phyloP scores from a whole-genome alignment of 2,888 invertebrate species.

The Biston betularia region DNA sequence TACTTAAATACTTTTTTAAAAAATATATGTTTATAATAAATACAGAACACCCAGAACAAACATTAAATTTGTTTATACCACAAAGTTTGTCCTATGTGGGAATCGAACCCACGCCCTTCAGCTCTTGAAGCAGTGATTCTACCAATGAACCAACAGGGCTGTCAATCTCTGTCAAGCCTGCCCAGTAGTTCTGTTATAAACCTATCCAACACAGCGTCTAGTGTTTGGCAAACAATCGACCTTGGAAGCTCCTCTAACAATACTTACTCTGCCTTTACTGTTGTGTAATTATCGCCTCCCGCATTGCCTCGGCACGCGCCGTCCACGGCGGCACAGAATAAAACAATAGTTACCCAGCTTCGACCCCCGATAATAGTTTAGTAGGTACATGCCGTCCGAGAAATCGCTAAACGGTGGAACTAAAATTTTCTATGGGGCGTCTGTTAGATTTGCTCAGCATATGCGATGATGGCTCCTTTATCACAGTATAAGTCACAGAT shows the following conservation, averaged over 20 bases:
- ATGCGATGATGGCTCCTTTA: neutral
- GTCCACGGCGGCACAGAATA: neutral
- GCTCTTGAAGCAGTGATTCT: too few species aligned
- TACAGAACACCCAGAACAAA: too few species aligned
- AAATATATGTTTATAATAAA: too few species aligned
- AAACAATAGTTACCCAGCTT: neutral
- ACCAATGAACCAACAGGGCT: too few species aligned
- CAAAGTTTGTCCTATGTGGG: too few species aligned
- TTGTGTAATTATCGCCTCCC: conserved; percentile 1
- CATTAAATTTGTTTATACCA: too few species aligned
- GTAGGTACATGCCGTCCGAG: neutral
- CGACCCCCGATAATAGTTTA: neutral
- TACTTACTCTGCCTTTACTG: conserved; percentile 1
- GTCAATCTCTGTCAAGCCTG: neutral
- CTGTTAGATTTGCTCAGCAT: neutral
- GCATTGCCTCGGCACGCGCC: conserved; percentile 6
- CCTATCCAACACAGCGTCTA: neutral
- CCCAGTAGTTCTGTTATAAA: neutral
- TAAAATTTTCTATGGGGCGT: neutral
- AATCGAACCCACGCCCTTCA: too few species aligned
- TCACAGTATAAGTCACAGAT: conserved; percentile 7
- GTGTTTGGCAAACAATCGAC: neutral
- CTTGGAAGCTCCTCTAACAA: conserved; percentile 7
- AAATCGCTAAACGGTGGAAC: neutral
- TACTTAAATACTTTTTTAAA: too few species aligned